phyloP scores from a whole-genome alignment of 2,797 vertebrate genomes.

The Bryconaethiops microstoma region DNA sequence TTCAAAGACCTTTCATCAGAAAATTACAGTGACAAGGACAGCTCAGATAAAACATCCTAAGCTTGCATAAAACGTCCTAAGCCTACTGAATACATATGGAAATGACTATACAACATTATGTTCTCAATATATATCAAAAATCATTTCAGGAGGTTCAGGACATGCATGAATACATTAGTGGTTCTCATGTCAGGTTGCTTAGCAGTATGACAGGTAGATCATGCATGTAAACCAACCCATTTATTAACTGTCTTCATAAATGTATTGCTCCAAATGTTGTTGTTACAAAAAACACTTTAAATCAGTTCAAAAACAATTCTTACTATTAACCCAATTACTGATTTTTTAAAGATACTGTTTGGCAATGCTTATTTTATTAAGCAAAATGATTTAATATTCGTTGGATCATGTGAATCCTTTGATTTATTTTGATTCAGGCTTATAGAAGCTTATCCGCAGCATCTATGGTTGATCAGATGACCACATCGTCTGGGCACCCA shows the following conservation, averaged over 20 bases:
- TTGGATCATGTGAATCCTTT: background rate
- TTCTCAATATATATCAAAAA: background rate
- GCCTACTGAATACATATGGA: conserved; percentile 22
- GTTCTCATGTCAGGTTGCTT: background rate
- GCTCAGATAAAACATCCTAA: conserved; percentile 15
- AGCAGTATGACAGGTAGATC: background rate
- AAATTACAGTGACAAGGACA: conserved; percentile 27
- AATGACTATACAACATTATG: background rate
- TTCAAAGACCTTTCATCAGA: conserved; percentile 45
- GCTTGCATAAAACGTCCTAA: conserved; percentile 13
- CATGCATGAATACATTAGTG: background rate
- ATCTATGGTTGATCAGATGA: no score
- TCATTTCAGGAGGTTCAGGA: background rate
- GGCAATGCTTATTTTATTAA: background rate
- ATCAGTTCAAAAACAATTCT: background rate
- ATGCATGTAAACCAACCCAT: background rate
- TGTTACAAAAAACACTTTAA: background rate
- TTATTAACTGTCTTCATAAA: background rate
- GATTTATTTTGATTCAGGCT: no score
- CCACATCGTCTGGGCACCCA: no score
- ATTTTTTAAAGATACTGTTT: background rate
- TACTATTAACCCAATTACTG: background rate
- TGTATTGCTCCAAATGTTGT: background rate
- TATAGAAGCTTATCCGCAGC: no score
- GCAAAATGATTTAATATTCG: background rate